Percentiles rank a stretch among this genome's conserved stretches.
These are phyloP conservation scores for Phytoseiulus persimilis DNA, from an alignment of 2,888 invertebrate species.

Conservation along the genomic window DNA sequence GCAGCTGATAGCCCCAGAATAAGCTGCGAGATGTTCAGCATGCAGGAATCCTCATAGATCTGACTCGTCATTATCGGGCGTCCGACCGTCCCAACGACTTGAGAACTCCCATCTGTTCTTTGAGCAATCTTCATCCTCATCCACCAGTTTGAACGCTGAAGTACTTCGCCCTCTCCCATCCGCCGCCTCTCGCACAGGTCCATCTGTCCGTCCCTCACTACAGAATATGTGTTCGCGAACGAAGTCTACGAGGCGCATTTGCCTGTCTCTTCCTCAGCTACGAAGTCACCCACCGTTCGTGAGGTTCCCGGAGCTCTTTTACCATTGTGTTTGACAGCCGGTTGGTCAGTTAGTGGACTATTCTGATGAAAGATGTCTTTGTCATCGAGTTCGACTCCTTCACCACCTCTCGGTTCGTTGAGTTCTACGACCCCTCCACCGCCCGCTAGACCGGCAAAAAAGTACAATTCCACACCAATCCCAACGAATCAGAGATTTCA, in stretches of 20 bases:
- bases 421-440: conserved; percentile 14
- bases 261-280: background rate
- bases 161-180: background rate
- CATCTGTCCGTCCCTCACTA: background rate
- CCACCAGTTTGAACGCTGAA: background rate
- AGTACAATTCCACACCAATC: conserved; percentile 9
- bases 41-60: too few species aligned
- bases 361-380: conserved; percentile 10
- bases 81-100: background rate
- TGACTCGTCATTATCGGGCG: too few species aligned
- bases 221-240: background rate
- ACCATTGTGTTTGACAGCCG: background rate
- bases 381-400: conserved; percentile 28
- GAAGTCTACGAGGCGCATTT: background rate
- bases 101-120: background rate
- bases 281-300: background rate
- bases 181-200: background rate
- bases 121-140: background rate
- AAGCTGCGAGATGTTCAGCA: too few species aligned
- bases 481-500: background rate
- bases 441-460: conserved; percentile 22
- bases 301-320: background rate
- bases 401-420: conserved; percentile 10
- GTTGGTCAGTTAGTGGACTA: background rate
- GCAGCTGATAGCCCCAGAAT: too few species aligned